Base-by-base conservation (phyloP, 2,888 invertebrate genomes). In the Falcaria lacertinaria region DNA sequence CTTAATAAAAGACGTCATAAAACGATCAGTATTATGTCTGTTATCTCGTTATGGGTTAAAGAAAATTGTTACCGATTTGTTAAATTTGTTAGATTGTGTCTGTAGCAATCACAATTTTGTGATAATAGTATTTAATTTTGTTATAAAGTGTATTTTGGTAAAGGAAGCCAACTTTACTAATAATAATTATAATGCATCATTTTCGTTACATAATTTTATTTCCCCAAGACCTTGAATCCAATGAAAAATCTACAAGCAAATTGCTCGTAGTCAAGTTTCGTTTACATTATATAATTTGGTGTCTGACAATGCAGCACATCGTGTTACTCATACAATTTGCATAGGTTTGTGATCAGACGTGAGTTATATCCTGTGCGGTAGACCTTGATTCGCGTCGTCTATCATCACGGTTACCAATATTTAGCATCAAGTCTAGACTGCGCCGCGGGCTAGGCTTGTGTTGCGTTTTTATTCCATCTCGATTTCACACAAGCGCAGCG, bases 251-350 rank as follows among this genome's bases (percentile, higher is more conserved):
- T 45, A 39, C 37, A 47, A 47, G 43, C 33, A 34, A 38, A 36
- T 45, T 45, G 43, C 42, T 43, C 39, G 49, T 43, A 13, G 22
- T 22, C 14, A 15, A 14, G 11, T 22, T 28, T 28, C 16, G 19
- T 13, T 36, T 8, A 13, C 45, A 46, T 60, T 66, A 60, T 39
- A 54, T 69, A 64, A 54, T 44, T 41, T 28, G 34, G 40, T 15
- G 41, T 42, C 52, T 50, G 44, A 42, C 42, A 19, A 40, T 48
- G 39, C 39, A 54, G 40, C 50, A 28, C 44, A 50, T 44, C 28
- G 28, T 56, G 54, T 61, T 62, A 64, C 60, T 64, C 56, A 61
- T 54, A 34, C 56, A 69, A 66, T 71, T 68, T 57, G 57, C 61
- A 68, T 60, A 50, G 55, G 45, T 48, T 48, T 52, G 64, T 41